phyloP scores from a whole-genome alignment of 2,113 vertebrate genomes.

The Marcusenius ussheri region DNA sequence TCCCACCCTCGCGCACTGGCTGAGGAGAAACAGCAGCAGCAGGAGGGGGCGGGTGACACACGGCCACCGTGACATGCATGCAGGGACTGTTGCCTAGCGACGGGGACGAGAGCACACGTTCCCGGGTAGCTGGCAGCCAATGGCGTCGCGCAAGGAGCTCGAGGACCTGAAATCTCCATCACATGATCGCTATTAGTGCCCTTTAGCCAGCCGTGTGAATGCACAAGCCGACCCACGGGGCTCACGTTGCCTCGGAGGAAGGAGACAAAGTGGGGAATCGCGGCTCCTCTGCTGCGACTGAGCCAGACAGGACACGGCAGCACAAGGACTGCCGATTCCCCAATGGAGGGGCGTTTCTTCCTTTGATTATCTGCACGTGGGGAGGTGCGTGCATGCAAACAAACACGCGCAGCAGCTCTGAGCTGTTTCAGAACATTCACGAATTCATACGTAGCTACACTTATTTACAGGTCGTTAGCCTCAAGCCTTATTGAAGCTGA shows the following conservation, averaged over 20 bases:
- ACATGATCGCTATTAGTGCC: not conserved
- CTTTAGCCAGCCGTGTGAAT: not conserved
- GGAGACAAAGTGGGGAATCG: not conserved
- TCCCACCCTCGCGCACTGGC: conserved; percentile 7
- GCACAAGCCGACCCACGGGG: not conserved
- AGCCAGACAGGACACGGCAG: not conserved
- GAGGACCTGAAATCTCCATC: conserved; percentile 2
- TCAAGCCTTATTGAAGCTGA: not conserved
- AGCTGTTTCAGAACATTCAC: not conserved
- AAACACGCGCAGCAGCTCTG: not conserved
- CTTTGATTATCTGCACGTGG: conserved; percentile 35
- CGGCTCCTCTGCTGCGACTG: not conserved
- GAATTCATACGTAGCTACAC: not conserved
- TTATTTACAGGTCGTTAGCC: not conserved
- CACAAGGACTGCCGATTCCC: not conserved
- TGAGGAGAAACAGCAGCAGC: conserved; percentile 14
- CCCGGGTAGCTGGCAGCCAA: conserved; percentile 44
- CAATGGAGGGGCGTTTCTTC: conserved; percentile 17
- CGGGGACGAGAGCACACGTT: conserved; percentile 62
- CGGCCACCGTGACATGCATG: conserved; percentile 32
- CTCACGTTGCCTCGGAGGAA: not conserved
- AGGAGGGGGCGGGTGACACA: conserved; percentile 10
- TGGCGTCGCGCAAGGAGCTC: not conserved
- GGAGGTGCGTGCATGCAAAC: not conserved
- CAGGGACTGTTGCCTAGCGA: conserved; percentile 67